Conservation (phyloP, 1,140 invertebrate species). For the Hyles euphorbiae region DNA sequence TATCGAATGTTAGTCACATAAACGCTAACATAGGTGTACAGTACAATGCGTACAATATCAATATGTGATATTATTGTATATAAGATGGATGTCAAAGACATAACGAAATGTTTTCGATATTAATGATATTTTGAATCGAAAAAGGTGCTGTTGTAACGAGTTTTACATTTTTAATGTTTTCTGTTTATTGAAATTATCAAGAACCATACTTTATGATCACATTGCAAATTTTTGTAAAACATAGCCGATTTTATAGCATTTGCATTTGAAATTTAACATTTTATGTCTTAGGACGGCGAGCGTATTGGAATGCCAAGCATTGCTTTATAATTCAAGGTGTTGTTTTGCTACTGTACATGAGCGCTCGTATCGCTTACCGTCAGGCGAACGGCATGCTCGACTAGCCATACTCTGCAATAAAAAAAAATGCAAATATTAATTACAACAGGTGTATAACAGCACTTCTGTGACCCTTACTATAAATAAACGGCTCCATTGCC, state of each 20-base stretch:
- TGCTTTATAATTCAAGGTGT: too few species aligned
- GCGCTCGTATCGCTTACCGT: too few species aligned
- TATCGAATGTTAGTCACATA: slow-evolving; percentile 3
- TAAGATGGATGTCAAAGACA: slow-evolving; percentile 41
- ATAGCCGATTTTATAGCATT: too few species aligned
- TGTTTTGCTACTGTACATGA: too few species aligned
- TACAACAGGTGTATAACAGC: background rate
- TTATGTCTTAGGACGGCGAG: too few species aligned
- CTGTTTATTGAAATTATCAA: background rate
- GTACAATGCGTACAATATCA: slow-evolving; percentile 44
- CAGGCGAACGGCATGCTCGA: too few species aligned
- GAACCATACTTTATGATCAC: background rate
- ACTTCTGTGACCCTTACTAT: slow-evolving; percentile 9
- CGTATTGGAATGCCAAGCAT: too few species aligned
- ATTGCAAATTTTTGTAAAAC: too few species aligned
- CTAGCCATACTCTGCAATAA: too few species aligned
- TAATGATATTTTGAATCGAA: slow-evolving; percentile 29
- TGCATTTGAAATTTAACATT: too few species aligned
- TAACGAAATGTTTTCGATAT: slow-evolving; percentile 22
- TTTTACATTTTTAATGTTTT: background rate
- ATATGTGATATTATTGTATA: slow-evolving; percentile 48
- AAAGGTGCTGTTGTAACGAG: slow-evolving; percentile 34
- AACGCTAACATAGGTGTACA: slow-evolving; percentile 13
- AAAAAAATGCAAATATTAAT: background rate
- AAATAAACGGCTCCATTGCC: too few species aligned